Conservation (phyloP, 2,113 vertebrate species). For the Emydocephalus ijimae region DNA sequence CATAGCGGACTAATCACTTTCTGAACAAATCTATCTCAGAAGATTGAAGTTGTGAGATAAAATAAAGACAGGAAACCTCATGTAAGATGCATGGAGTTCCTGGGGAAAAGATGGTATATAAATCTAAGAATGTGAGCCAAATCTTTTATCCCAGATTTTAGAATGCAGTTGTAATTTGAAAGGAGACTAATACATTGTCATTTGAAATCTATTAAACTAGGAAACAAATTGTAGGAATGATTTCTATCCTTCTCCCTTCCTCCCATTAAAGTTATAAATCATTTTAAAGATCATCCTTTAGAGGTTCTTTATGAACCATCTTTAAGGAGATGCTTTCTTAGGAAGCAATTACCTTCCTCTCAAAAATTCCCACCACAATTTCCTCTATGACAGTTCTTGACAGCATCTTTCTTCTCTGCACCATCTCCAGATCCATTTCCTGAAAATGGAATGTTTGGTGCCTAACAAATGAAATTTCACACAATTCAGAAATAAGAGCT, state of each 20-base stretch:
- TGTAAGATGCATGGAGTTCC: neutral
- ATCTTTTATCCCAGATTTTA: neutral
- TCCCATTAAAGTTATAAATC: neutral
- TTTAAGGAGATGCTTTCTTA: neutral
- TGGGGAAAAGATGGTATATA: neutral
- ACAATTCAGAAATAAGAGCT: neutral
- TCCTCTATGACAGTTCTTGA: neutral
- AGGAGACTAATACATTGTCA: neutral
- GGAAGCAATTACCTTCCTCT: neutral
- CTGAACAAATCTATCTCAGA: neutral
- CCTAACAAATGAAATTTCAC: neutral
- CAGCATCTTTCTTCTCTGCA: neutral
- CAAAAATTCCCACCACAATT: neutral
- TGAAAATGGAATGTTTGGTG: neutral
- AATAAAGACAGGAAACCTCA: neutral
- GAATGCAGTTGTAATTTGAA: neutral
- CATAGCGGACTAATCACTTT: neutral
- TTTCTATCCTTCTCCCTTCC: neutral
- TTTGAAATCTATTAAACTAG: neutral
- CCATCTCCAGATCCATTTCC: neutral
- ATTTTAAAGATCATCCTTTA: neutral
- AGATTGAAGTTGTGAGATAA: neutral
- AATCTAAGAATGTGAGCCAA: neutral
- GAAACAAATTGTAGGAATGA: neutral
- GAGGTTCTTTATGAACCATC: neutral